Conservation (phyloP, 1,140 invertebrate species). For the Metopolophium dirhodum region DNA sequence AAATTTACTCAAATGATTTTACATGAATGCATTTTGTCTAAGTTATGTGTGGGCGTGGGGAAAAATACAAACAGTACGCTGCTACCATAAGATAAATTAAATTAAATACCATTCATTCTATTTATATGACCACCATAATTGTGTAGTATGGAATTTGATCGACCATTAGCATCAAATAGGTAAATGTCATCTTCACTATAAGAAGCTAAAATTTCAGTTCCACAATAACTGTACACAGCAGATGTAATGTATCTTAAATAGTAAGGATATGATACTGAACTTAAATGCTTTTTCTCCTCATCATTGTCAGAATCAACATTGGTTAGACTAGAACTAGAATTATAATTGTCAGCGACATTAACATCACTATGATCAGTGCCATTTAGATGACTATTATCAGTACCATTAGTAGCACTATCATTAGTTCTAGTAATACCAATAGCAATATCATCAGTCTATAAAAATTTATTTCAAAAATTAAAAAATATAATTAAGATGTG, state of each 20-base stretch:
- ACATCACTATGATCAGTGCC: too few relatives aligned
- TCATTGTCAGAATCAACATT: not conserved
- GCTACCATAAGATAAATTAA: not conserved
- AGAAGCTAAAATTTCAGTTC: slow-evolving; percentile 86
- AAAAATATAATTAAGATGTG: not conserved
- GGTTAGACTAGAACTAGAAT: not conserved
- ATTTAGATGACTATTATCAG: not conserved
- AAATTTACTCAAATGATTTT: too few relatives aligned
- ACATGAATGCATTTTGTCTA: too few relatives aligned
- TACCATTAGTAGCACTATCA: too few relatives aligned
- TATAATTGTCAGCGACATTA: not conserved
- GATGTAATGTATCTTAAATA: slow-evolving; percentile 73
- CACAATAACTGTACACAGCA: slow-evolving; percentile 90
- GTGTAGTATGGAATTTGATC: slow-evolving; percentile 71
- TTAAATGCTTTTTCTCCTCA: too few relatives aligned
- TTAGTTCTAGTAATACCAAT: not conserved
- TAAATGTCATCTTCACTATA: slow-evolving; percentile 96
- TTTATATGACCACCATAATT: slow-evolving; percentile 82
- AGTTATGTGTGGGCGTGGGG: too few relatives aligned
- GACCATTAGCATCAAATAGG: slow-evolving; percentile 77
- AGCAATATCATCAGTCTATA: not conserved
- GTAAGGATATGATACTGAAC: not conserved
- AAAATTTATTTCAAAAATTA: not conserved
- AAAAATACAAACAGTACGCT: too few relatives aligned
- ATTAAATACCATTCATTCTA: slow-evolving; percentile 69